A percentile compares a stretch with the other conserved stretches of the same genome.
Conservation (phyloP, 2,888 invertebrate genomes). For the Limnephilus lunatus region DNA sequence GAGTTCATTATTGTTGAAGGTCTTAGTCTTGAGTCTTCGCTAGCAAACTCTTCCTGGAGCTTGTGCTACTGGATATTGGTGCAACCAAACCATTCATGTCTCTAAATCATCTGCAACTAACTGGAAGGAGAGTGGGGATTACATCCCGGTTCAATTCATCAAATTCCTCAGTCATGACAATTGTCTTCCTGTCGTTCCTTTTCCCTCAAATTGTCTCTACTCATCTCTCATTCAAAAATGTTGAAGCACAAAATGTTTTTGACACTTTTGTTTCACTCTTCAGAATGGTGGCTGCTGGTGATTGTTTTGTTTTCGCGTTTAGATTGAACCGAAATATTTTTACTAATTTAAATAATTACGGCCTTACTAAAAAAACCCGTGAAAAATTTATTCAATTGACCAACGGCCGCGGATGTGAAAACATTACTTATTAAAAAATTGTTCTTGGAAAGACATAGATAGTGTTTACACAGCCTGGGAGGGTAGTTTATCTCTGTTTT, state of each 20-base stretch:
- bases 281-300: background rate
- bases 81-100: background rate
- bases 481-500: too few relatives aligned
- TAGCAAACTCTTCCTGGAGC: background rate
- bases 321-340: too few relatives aligned
- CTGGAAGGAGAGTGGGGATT: background rate
- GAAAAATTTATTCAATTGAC: too few relatives aligned
- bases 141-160: background rate
- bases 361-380: too few relatives aligned
- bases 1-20: conserved; percentile 77
- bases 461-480: too few relatives aligned
- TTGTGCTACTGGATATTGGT: background rate
- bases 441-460: too few relatives aligned
- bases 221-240: background rate
- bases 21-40: background rate
- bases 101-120: background rate
- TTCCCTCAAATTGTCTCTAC: background rate
- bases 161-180: conserved; percentile 2
- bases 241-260: background rate
- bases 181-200: conserved; percentile 2
- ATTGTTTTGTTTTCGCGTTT: background rate
- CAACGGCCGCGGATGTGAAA: too few relatives aligned
- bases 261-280: background rate
- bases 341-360: too few relatives aligned
- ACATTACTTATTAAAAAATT: too few relatives aligned